These are phyloP conservation scores for Chydorus sphaericus DNA, from an alignment of 2,888 invertebrate genomes.

Conservation along the genomic window DNA sequence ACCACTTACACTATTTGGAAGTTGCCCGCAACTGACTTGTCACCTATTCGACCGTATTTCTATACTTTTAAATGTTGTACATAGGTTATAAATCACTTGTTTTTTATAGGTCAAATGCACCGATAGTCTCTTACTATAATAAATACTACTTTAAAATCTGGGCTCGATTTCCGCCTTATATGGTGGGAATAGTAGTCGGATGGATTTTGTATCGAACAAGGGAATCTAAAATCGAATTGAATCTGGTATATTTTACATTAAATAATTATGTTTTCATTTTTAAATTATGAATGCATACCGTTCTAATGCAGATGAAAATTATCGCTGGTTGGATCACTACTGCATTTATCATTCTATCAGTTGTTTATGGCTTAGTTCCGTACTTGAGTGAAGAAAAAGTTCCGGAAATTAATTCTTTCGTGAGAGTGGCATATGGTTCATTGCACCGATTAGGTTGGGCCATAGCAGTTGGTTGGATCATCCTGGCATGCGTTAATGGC, in stretches of 20 bases:
- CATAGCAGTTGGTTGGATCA: background rate
- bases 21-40: conserved; percentile 9
- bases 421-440: background rate
- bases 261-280: too few species aligned
- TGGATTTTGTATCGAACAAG: conserved; percentile 53
- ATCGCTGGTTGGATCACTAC: background rate
- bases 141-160: conserved; percentile 62
- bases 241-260: too few species aligned
- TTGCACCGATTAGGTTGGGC: background rate
- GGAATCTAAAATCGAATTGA: conserved; percentile 42
- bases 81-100: too few species aligned
- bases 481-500: too few species aligned
- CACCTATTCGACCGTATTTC: conserved; percentile 6
- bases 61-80: background rate
- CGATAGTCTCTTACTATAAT: too few species aligned
- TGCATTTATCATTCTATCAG: background rate
- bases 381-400: background rate
- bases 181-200: conserved; percentile 61
- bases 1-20: conserved; percentile 10
- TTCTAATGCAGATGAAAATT: too few species aligned
- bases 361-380: background rate
- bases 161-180: conserved; percentile 64
- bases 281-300: too few species aligned
- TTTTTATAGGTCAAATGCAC: too few species aligned
- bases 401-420: background rate